Percentiles rank a stretch among this genome's conserved stretches.
Conservation (phyloP, 2,113 vertebrate species). For the Sorex araneus region DNA sequence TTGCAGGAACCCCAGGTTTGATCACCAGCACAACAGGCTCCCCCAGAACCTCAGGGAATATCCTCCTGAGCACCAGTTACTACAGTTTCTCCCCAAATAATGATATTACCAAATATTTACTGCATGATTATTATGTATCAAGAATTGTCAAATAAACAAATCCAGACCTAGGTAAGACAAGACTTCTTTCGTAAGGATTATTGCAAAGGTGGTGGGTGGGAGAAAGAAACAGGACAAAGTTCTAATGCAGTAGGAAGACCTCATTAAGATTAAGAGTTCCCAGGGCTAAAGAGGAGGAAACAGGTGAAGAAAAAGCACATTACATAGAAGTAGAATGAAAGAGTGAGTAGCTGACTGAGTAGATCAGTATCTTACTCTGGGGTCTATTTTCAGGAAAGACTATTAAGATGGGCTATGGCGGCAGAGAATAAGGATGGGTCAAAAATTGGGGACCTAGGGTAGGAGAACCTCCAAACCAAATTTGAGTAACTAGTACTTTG, state of each 20-base stretch:
- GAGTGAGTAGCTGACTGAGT: neutral
- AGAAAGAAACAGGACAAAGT: neutral
- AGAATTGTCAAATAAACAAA: neutral
- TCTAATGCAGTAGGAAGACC: neutral
- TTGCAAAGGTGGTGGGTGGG: neutral
- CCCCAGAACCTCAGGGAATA: too few species aligned
- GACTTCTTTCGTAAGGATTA: conserved; percentile 7
- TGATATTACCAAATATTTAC: neutral
- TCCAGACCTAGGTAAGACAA: neutral
- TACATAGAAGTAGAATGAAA: neutral
- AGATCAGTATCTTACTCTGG: neutral
- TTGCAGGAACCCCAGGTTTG: too few species aligned
- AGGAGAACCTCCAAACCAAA: conserved; percentile 3
- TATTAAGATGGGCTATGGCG: neutral
- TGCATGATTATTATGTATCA: neutral
- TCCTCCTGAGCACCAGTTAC: too few species aligned
- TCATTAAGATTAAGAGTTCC: too few species aligned
- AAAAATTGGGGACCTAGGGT: neutral
- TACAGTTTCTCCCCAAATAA: too few species aligned
- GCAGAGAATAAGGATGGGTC: neutral
- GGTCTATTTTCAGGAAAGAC: neutral
- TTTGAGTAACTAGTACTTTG: neutral
- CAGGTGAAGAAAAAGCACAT: neutral
- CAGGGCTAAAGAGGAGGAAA: too few species aligned
- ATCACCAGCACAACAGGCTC: too few species aligned